These are phyloP conservation scores for Steinernema carpocapsae DNA, from an alignment of 2,888 invertebrate species.

Conservation along the genomic window DNA sequence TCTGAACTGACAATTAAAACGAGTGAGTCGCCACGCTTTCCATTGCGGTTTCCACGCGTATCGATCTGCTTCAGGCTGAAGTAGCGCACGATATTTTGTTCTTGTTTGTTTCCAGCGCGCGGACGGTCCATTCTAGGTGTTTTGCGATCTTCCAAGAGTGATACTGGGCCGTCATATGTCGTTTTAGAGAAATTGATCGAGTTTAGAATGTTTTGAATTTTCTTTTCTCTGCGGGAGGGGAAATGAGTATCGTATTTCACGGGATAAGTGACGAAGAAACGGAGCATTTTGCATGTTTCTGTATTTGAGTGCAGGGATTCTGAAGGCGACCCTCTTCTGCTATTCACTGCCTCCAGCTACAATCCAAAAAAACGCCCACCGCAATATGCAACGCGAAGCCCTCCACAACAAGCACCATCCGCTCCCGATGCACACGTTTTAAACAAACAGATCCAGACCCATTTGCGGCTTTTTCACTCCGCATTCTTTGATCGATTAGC, in stretches of 20 bases:
- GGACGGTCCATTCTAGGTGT: neutral
- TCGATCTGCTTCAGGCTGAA: slow-evolving; percentile 15
- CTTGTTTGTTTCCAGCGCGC: slow-evolving; percentile 5
- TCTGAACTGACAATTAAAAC: slow-evolving; percentile 19
- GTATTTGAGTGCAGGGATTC: neutral
- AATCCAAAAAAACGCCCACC: no score
- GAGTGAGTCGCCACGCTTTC: neutral
- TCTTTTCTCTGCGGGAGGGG: neutral
- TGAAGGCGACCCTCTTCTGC: no score
- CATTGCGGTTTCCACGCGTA: slow-evolving; percentile 14
- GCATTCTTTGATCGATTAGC: slow-evolving; percentile 31
- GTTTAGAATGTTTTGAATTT: no score
- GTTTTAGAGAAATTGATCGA: neutral
- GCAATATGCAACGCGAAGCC: no score
- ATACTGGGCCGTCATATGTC: neutral
- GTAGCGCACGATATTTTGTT: neutral
- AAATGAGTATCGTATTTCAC: slow-evolving; percentile 11
- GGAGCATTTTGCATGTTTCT: neutral
- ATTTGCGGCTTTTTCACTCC: neutral
- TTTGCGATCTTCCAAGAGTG: neutral
- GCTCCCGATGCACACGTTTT: neutral
- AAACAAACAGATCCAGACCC: slow-evolving; percentile 1
- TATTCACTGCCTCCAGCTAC: no score
- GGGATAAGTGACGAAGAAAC: neutral
- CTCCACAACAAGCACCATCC: no score